Base-by-base conservation (phyloP, 2,113 vertebrate genomes). In the Formicarius rufipectus region DNA sequence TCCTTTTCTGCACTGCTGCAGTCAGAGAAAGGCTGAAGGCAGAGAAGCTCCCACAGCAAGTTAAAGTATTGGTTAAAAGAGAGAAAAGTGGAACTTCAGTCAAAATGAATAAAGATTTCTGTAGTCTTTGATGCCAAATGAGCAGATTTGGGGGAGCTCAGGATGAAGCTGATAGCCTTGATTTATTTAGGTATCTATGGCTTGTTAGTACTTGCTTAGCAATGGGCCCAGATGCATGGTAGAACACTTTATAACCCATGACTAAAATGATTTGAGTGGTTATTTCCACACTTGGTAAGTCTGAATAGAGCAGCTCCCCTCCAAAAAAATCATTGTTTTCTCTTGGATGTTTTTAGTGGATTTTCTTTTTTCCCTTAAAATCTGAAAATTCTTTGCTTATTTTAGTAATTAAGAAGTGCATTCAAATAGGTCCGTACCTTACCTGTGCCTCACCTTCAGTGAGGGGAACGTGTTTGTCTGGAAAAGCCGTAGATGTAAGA, bases 141-240 rank as follows among this genome's bases (percentile, higher is more conserved):
- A 90, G 73, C 21, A 59, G 2, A 2, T 16, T n/a, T 85, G 39
- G 39, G 82, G 83, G 71, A 85, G 35, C 55, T 79, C 39, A 28
- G 39, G 66, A 24, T 73, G 67, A 74, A 60, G 33, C 4, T 75
- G 71, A 71, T 50, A 6, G 4, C 53, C 33, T 93, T 96, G 77
- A 86, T 60, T 91, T 93, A 74, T 96, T 94, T 94, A 81, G 31
- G 53, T 95, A 93, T 81, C 33, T 64, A 14, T 37, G 20, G 77
- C 89, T 77, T 84, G 35, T 85, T 95, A 62, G 77, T 47, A 87
- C 82, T 87, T 93, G 62, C 25, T 88, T 92, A 71, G 77, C 64
- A 75, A 77, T 86, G 58, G 39, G 67, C 75, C 35, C 30, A 67
- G 60, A 69, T 59, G 15, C 30, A 81, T 82, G 28, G 40, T 95